These are phyloP conservation scores for Colletes latitarsis DNA, from an alignment of 1,140 invertebrate genomes.

Conservation along the genomic window DNA sequence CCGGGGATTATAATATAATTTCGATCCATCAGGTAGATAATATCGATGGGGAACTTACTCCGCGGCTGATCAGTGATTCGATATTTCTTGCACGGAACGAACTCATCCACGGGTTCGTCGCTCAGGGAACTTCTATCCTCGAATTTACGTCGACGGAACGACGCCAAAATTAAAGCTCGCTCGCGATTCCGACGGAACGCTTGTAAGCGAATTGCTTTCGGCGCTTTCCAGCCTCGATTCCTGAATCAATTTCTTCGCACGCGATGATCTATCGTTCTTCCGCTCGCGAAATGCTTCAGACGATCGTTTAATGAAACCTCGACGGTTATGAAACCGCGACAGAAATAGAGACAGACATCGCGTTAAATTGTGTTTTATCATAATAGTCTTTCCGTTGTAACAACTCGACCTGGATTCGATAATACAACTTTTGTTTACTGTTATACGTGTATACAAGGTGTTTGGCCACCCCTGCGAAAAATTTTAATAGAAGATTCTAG, in stretches of 20 bases:
- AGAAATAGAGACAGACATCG: too few species aligned
- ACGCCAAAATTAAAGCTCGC: slow-evolving; percentile 24
- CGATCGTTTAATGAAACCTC: background rate
- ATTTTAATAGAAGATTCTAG: too few species aligned
- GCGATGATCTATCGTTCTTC: slow-evolving; percentile 1
- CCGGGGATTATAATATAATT: slow-evolving; percentile 72
- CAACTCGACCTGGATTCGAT: too few species aligned
- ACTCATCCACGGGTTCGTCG: too few species aligned
- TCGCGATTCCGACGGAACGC: background rate
- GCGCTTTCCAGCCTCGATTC: background rate
- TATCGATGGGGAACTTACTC: slow-evolving; percentile 13
- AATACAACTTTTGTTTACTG: too few species aligned
- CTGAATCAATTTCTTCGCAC: slow-evolving; percentile 5
- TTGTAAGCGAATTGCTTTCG: background rate
- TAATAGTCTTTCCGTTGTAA: too few species aligned
- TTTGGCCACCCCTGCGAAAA: too few species aligned
- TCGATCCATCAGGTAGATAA: slow-evolving; percentile 56
- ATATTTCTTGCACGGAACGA: slow-evolving; percentile 53
- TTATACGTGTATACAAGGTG: too few species aligned
- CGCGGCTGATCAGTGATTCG: slow-evolving; percentile 57
- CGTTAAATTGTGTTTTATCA: too few species aligned
- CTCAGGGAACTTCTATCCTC: slow-evolving; percentile 2
- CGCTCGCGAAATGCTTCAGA: background rate
- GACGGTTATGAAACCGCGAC: too few species aligned
- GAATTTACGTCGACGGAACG: slow-evolving; percentile 11